Base-by-base conservation (phyloP, 1,140 invertebrate species). In the Rhopalosiphum padi region DNA sequence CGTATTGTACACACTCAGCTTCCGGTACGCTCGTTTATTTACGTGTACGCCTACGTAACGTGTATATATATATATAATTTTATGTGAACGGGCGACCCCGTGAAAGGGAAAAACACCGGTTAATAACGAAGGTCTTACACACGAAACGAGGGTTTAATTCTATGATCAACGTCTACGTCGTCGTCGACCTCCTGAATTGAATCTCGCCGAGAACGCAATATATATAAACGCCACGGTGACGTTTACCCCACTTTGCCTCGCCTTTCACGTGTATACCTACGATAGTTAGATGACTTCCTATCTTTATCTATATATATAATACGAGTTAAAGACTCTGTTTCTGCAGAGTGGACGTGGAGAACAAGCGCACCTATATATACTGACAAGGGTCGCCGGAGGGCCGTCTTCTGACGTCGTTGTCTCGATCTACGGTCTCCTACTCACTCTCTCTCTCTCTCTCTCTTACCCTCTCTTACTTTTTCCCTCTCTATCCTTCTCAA, bases 101-200 rank as follows among this genome's bases (percentile, higher is more conserved):
- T 37, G 88, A 89, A 89, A 90, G 55, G 53, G 55, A 90, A 90
- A 90, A 90, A 90, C 89, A 43, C 25, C 41, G 25, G 35, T 85
- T 93, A 93, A 93, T 93, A 93, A 93, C 91, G 82, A 93, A 93
- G 82, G 91, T 93, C 91, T 93, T 93, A 55, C 48, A 53, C 82
- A 48, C 82, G 46, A 93, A 93, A 93, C 91, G 77, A 93, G 82
- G 91, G 82, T 93, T 93, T 93, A 93, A 93, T 93, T 93, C 48
- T 37, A 25, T 22, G 77, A 93, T 93, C 91, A 93, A 93, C 89
- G 89, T 90, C 46, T 21, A 25, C 88, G 88, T 48, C 22, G 87
- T 90, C 89, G 88, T n/a, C 89, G 37, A 15, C 22, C 37, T 68
- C 89, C 89, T 60, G 43, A 93, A 85, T 83, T 83, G 35, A 93